Base-by-base conservation (phyloP, 2,888 invertebrate genomes). In the Drosophila diplacantha region DNA sequence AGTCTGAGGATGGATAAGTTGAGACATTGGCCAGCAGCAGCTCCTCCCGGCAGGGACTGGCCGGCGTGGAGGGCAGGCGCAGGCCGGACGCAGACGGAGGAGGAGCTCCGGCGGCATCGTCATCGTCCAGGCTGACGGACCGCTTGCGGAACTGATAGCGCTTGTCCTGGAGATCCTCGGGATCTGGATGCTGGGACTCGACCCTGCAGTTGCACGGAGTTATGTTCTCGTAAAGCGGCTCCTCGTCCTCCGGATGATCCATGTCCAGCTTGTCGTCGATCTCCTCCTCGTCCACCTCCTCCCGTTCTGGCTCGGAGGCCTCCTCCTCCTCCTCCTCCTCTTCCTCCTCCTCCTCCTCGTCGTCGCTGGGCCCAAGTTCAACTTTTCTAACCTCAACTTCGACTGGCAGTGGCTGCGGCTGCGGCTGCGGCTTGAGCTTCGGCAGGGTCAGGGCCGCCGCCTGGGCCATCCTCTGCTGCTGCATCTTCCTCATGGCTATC, bases 1-100 rank as follows among this genome's bases (percentile, higher is more conserved):
- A 95, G 87, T 95, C 95, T 78, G 93, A 94, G 32, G 95, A 95
- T 47, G 94, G 94, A 87, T 94, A 95, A 37, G 90, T 89, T 52
- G 90, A 89, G 43, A 93, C 94, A 86, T 94, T 94, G 39, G 89
- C 88, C 50, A 90, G 86, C 54, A 90, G 86, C 54, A 80, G 73
- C 50, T 91, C 90, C 37, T 89, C 90, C 16, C 89, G 88, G 38
- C 88, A 89, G 2, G 93, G 93, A 43, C 93, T 93, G 6, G 91
- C 91, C 26, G 93, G 93, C 60, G 92, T 91, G 32, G 93, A 93
- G 85, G 92, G 91, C 67, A 92, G 72, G 73, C 87, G 78, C 31
- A 75, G 50, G 3, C 72, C 84, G 39, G 39, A 39, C 22, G 39
- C 22, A 9, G n/a, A 24, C 3, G 39, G 20, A 76, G 88, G 87